Conservation (phyloP, 2,888 invertebrate species). For the Anorthoa munda region DNA sequence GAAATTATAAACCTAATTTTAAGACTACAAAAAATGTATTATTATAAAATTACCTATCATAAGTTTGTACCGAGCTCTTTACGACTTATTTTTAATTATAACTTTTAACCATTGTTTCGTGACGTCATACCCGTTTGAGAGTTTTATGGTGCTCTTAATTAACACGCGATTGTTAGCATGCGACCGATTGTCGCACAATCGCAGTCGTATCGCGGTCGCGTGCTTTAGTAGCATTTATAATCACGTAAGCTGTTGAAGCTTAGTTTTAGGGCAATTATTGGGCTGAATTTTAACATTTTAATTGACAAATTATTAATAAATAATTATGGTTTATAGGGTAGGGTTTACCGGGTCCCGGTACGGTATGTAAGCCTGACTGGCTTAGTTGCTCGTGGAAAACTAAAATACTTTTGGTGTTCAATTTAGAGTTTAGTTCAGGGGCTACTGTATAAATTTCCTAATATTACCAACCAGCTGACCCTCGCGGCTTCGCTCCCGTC, state of each 20-base stretch:
- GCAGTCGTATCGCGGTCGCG: slow-evolving; percentile 44
- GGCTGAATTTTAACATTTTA: slow-evolving; percentile 27
- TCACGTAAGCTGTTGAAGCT: slow-evolving; percentile 12
- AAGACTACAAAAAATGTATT: neutral
- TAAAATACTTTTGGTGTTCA: neutral
- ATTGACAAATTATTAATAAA: slow-evolving; percentile 32
- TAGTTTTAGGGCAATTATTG: slow-evolving; percentile 35
- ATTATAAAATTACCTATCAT: slow-evolving; percentile 4
- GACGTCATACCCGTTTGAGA: slow-evolving; percentile 53
- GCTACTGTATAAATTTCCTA: no score
- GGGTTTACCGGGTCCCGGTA: slow-evolving; percentile 3
- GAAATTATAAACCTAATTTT: neutral
- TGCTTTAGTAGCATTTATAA: slow-evolving; percentile 38
- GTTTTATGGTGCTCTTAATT: slow-evolving; percentile 57
- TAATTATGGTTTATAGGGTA: slow-evolving; percentile 19
- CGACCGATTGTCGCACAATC: slow-evolving; percentile 40
- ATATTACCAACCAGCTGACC: no score
- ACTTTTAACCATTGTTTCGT: slow-evolving; percentile 53
- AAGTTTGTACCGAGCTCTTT: slow-evolving; percentile 38
- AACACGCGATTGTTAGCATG: slow-evolving; percentile 62
- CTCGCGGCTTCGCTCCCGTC: no score
- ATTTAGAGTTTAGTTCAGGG: no score
- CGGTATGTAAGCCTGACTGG: neutral
- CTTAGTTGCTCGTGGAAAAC: neutral
- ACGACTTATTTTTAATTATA: slow-evolving; percentile 58